These are phyloP conservation scores for Sterrhoptilus dennistouni DNA, from an alignment of 2,113 vertebrate species.

Conservation along the genomic window DNA sequence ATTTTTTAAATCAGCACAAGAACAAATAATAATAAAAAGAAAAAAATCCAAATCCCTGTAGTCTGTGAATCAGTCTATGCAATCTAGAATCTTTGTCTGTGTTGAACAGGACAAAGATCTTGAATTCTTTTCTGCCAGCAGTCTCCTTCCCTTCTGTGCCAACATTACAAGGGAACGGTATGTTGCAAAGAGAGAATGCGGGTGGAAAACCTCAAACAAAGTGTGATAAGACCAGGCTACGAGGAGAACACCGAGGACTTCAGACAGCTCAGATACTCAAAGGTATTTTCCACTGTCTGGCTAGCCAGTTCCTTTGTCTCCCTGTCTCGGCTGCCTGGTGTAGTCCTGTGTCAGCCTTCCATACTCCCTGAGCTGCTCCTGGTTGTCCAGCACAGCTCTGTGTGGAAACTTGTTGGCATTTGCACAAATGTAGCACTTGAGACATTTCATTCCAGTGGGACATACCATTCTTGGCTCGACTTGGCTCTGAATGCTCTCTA, in stretches of 20 bases:
- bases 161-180: background rate
- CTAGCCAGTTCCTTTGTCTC: background rate
- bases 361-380: background rate
- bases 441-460: background rate
- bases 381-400: accelerated
- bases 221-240: background rate
- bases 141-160: background rate
- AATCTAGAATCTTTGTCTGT: background rate
- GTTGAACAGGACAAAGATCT: background rate
- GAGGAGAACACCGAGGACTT: background rate
- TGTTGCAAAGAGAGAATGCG: background rate
- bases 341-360: background rate
- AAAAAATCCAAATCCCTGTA: background rate
- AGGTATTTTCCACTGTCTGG: background rate
- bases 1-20: background rate
- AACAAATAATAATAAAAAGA: background rate
- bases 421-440: background rate
- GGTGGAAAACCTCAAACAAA: background rate
- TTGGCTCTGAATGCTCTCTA: background rate
- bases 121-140: background rate
- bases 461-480: background rate
- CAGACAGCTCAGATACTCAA: background rate
- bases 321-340: background rate
- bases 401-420: background rate
- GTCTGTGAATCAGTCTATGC: background rate